Evolutionary conservation across 2,113 vertebrate genomes (phyloP).

Genomic region (Arizona elegans): DNA sequence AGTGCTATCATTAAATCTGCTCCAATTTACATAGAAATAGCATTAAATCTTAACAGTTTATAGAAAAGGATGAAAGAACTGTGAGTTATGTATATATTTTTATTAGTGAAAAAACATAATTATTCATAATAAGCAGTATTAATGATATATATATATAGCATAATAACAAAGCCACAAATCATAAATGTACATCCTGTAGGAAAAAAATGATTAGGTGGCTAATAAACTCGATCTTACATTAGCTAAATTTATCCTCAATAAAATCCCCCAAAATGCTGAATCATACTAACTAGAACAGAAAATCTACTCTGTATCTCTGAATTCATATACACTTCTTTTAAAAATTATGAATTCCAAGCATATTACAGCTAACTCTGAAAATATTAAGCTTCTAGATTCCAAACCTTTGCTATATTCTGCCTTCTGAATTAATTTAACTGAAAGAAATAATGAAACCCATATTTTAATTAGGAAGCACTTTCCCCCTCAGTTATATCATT

Average conservation of each 20-base stretch:
- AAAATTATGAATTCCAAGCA: neutral
- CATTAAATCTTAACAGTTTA: neutral
- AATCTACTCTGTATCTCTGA: neutral
- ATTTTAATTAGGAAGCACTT: neutral
- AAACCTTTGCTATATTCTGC: neutral
- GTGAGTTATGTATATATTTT: conserved; percentile 15
- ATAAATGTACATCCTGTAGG: neutral
- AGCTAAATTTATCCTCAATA: neutral
- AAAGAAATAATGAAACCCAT: neutral
- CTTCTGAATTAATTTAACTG: neutral
- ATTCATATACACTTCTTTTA: neutral
- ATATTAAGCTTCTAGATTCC: neutral
- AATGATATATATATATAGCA: neutral
- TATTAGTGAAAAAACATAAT: conserved; percentile 38
- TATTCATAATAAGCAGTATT: neutral
- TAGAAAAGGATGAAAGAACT: neutral
- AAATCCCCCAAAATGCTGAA: neutral
- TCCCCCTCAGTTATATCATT: neutral
- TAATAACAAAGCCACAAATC: neutral
- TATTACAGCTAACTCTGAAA: neutral
- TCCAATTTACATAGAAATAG: neutral
- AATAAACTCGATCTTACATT: neutral
- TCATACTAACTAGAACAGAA: neutral
- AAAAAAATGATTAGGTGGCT: neutral
- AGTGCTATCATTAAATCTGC: neutral